phyloP scores from a whole-genome alignment of 2,113 vertebrate genomes.

The Stegastes partitus region DNA sequence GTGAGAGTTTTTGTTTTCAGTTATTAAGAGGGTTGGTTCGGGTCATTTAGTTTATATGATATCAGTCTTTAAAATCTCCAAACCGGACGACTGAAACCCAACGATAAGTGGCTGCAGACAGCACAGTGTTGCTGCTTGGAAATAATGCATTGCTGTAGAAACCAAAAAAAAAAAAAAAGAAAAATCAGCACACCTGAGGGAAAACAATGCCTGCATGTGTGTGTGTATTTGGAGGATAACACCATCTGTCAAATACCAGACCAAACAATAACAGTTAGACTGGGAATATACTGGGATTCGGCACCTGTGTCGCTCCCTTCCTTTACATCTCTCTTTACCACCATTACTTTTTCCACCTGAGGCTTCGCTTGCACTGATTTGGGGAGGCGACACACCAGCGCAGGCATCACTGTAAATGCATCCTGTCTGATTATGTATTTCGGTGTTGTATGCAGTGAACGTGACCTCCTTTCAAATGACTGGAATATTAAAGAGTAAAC shows the following conservation, averaged over 20 bases:
- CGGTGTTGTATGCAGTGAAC: slow-evolving; percentile 37
- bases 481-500: slow-evolving; percentile 72
- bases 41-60: too few species aligned
- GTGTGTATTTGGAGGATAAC: slow-evolving; percentile 12
- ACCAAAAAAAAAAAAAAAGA: background rate
- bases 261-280: slow-evolving; percentile 41
- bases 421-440: slow-evolving; percentile 67
- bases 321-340: slow-evolving; percentile 34
- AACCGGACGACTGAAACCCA: background rate
- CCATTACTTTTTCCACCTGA: slow-evolving; percentile 61
- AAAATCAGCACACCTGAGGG: background rate
- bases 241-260: slow-evolving; percentile 54
- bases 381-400: slow-evolving; percentile 47
- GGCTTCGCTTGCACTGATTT: slow-evolving; percentile 52
- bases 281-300: slow-evolving; percentile 15
- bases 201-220: slow-evolving; percentile 23
- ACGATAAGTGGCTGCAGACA: background rate
- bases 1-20: too few species aligned
- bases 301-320: slow-evolving; percentile 42
- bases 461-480: slow-evolving; percentile 78
- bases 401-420: slow-evolving; percentile 62
- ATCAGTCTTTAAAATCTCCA: background rate
- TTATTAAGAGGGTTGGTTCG: too few species aligned
- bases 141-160: background rate
- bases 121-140: background rate